A percentile compares a stretch with the other conserved stretches of the same genome.
These are phyloP conservation scores for Lysandra coridon DNA, from an alignment of 2,888 invertebrate species.

Conservation along the genomic window DNA sequence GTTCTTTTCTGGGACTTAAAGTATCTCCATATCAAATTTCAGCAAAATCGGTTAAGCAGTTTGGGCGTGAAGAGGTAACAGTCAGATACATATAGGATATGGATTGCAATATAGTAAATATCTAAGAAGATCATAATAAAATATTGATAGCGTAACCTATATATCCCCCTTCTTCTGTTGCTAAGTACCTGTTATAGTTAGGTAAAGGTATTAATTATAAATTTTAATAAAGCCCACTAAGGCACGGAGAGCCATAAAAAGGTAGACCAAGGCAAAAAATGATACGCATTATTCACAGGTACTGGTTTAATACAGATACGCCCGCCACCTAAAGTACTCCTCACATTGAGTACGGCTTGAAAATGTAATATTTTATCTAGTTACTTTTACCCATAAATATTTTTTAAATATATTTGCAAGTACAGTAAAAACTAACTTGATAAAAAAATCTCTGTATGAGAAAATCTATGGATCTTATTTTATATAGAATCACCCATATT, in stretches of 20 bases:
- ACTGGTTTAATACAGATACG: constrained; percentile 47
- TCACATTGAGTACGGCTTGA: neutral
- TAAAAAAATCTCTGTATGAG: too few species aligned
- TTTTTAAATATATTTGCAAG: neutral
- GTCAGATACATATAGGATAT: too few species aligned
- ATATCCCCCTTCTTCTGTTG: neutral
- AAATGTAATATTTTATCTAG: neutral
- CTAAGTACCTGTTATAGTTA: constrained; percentile 49
- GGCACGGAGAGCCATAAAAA: constrained; percentile 48
- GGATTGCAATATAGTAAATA: neutral
- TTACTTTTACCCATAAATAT: neutral
- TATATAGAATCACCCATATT: too few species aligned
- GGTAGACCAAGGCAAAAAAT: constrained; percentile 56
- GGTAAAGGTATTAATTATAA: constrained; percentile 54
- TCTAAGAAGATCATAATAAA: neutral
- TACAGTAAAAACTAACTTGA: too few species aligned
- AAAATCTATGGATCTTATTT: too few species aligned
- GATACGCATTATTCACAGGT: constrained; percentile 57
- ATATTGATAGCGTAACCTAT: neutral
- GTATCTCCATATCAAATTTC: too few species aligned
- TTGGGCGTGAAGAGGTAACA: too few species aligned
- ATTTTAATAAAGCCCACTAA: constrained; percentile 54
- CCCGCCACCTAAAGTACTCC: constrained; percentile 24
- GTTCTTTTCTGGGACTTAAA: too few species aligned
- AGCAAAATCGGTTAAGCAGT: too few species aligned